Base-by-base conservation (phyloP, 2,113 vertebrate species). In the Nesoenas mayeri region DNA sequence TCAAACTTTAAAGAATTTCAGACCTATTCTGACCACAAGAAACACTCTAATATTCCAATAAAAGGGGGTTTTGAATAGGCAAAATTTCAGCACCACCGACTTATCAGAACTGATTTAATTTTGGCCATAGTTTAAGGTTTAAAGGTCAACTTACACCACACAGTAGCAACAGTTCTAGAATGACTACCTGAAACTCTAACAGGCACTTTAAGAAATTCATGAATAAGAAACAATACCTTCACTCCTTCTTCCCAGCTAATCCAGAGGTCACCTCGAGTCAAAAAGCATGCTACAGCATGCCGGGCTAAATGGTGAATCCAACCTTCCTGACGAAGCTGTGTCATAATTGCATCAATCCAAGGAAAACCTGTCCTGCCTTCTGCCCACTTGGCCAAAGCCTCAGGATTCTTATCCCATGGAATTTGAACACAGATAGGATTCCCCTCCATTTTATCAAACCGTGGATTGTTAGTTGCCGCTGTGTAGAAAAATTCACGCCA, bases 331-430 rank as follows among this genome's bases (percentile, higher is more conserved):
- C 99, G 98, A 91, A 99, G 98, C 82, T 99, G 99, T 2, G 99
- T 99, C 99, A 99, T 99, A 97, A 99, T 99, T 36, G 99, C 99
- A 74, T 99, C 99, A 38, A 99, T 99, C 99, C 99, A 99, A 18
- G 99, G 99, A 93, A 99, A 99, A 91, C 99, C 99, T 31, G 99
- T 99, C 91, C 96, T 98, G 69, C 99, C 99, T 97, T 99, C 99
- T 31, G 99, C 99, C 99, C 99, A 99, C 95, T 99, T 99, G 85
- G 99, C 99, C 96, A 99, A 97, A 16, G 99, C 99, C 93, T 99
- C 99, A 11, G 99, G 98, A 95, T 99, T 99, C 81, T 98, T 98
- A 96, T 99, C 99, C 99, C 99, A 99, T 8, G 99, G 99, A 92
- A 99, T 99, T 97, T 99, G 99, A 91, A 99, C 98, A 87, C 99